Evolutionary conservation across 2,797 vertebrate species (phyloP).

Genomic region (Gallinago stenura): DNA sequence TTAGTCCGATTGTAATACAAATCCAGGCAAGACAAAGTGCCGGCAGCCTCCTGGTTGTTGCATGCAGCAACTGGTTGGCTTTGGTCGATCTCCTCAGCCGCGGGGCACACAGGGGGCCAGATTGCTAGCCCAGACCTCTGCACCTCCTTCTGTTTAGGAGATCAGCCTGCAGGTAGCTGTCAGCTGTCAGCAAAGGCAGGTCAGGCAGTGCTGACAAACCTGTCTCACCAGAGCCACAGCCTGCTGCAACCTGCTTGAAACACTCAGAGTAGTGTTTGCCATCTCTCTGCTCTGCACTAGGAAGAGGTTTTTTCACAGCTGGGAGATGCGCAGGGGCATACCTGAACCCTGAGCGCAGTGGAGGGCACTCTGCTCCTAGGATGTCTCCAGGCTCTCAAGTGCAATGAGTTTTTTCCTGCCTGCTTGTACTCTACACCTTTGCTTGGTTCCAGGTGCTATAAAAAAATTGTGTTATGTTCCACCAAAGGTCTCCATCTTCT

Average conservation of each 20-base stretch:
- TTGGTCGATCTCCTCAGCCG: background rate
- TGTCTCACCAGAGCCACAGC: constrained; percentile 15
- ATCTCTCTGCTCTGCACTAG: fast-evolving
- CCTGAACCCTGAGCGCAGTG: background rate
- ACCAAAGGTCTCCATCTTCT: background rate
- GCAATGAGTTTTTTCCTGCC: background rate
- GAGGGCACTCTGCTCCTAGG: background rate
- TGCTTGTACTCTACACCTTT: background rate
- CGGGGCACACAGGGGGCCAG: fast-evolving
- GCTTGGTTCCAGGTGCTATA: background rate
- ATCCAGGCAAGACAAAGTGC: background rate
- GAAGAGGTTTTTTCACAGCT: background rate
- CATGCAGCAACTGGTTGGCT: background rate
- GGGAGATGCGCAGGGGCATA: fast-evolving
- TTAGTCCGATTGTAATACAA: background rate
- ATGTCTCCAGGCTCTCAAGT: background rate
- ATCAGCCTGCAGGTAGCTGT: background rate
- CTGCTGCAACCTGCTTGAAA: constrained; percentile 11
- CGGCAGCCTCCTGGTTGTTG: background rate
- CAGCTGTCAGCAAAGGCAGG: background rate
- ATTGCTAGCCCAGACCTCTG: background rate
- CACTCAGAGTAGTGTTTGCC: background rate
- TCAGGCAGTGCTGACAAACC: constrained; percentile 16
- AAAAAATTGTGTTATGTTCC: background rate
- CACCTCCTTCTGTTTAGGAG: background rate